Evolutionary conservation across 1,140 invertebrate genomes (phyloP).

Genomic region (Acromyrmex charruanus): DNA sequence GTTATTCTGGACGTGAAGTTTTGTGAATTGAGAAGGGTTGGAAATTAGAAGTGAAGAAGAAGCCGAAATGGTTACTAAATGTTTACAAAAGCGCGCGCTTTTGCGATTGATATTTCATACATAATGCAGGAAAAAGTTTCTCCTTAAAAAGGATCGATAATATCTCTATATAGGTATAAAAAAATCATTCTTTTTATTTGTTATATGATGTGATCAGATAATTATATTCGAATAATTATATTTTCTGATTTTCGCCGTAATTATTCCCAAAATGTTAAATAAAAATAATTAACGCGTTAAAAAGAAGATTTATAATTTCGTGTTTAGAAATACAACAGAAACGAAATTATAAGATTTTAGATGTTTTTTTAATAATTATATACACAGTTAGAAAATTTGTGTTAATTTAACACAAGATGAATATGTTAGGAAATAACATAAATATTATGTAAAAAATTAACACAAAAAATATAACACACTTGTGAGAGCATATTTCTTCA

Average conservation of each 20-base stretch:
- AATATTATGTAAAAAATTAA: too few relatives aligned
- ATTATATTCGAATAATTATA: background rate
- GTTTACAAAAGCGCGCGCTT: background rate
- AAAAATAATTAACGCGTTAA: background rate
- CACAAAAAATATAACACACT: too few relatives aligned
- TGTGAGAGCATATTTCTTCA: too few relatives aligned
- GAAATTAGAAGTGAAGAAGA: background rate
- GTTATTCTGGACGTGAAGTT: slow-evolving; percentile 7
- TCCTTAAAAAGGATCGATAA: background rate
- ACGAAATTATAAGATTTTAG: background rate
- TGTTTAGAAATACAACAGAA: background rate
- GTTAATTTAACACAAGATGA: too few relatives aligned
- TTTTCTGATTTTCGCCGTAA: background rate
- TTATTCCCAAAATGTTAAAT: background rate
- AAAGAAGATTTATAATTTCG: too few relatives aligned
- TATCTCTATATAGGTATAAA: background rate
- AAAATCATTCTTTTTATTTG: background rate
- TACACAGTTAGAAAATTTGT: too few relatives aligned
- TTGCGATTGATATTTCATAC: background rate
- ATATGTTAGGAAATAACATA: too few relatives aligned
- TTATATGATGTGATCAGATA: background rate
- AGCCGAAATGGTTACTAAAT: background rate
- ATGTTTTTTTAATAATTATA: background rate
- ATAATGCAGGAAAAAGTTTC: background rate
- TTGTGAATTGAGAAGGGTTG: background rate